Base-by-base conservation (phyloP, 2,888 invertebrate species). In the Opisthograptis luteolata region DNA sequence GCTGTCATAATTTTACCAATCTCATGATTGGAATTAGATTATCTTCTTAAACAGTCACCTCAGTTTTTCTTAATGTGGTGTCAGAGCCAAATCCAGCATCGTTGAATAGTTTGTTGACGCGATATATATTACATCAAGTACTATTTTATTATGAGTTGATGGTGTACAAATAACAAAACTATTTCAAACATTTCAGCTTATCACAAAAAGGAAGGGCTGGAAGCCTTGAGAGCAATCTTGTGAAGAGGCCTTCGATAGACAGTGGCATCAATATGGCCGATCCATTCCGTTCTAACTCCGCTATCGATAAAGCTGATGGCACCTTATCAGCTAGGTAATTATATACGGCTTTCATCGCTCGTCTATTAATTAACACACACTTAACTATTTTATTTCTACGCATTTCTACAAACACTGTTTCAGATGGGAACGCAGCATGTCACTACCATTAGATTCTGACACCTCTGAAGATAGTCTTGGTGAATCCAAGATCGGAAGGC, bases 201-300 rank as follows among this genome's bases (percentile, higher is more conserved):
- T 92, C 86, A 64, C 92, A 87, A 84, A 90, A 89, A 60, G 81
- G 85, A 28, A 72, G 89, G 5, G 73, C 81, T 0, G 87, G 87
- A 5, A 90, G 88, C 37, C 59, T 89, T 24, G 90, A 90, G 61
- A 86, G 87, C 51, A 89, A 88, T 55, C 88, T 95, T 32, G 93
- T 94, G 19, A 95, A 96, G 72, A 87, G 95, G 40, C 94, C 95
- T 0, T 96, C 95, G 0, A 93, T 95, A 27, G 95, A 96, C 69
- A 95, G 95, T 67, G 96, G 96, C 7, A 96, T 96, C 60, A 94
- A 95, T 62, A 93, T 96, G 92, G 93, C 90, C 0, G 89, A 90
- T 20, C 87, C 89, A 0, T 90, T 89, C 49, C 88, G 76, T 80
- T 93, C 83, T 59, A 92, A 66, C 63, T 87, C 89, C 2, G 82